Percentiles rank a stretch among this genome's conserved stretches.
These are phyloP conservation scores for Xyrichtys novacula DNA, from an alignment of 2,797 vertebrate genomes.

Conservation along the genomic window DNA sequence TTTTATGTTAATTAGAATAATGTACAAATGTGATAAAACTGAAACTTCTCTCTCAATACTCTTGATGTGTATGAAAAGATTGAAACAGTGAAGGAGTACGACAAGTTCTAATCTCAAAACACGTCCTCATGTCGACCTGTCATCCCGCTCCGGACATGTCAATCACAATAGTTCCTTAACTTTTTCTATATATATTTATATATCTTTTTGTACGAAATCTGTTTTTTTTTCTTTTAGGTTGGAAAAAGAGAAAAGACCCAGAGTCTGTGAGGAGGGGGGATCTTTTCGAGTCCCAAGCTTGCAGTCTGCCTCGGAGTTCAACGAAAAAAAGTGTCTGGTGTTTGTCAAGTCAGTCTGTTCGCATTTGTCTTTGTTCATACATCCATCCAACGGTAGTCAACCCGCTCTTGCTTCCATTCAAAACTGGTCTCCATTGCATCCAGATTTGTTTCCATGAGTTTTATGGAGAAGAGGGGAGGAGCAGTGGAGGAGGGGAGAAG, in stretches of 20 bases:
- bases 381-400: conserved; percentile 39
- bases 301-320: conserved; percentile 72
- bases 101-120: conserved; percentile 84
- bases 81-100: conserved; percentile 83
- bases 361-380: conserved; percentile 56
- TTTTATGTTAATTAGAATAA: conserved; percentile 79
- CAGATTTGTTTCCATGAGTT: conserved; percentile 51
- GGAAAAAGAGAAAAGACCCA: conserved; percentile 80
- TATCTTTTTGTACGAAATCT: conserved; percentile 86
- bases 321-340: conserved; percentile 78
- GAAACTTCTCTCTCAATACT: conserved; percentile 74
- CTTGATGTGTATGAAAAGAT: conserved; percentile 80
- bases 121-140: conserved; percentile 71
- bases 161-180: conserved; percentile 83
- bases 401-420: conserved; percentile 19
- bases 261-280: conserved; percentile 74
- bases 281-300: conserved; percentile 70
- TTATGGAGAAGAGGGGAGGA: conserved; percentile 44
- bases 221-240: conserved; percentile 72
- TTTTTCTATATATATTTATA: conserved; percentile 85
- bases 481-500: conserved; percentile 41
- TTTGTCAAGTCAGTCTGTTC: conserved; percentile 68
- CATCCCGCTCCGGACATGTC: conserved; percentile 71
- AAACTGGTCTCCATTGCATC: conserved; percentile 38
- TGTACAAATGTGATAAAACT: conserved; percentile 82